Evolutionary conservation across 30 jellyfish, hydroid and myxozoan genomes (phyloP), one percentile per base, ranked within the genome.

Genomic region (Cassiopea andromeda): DNA sequence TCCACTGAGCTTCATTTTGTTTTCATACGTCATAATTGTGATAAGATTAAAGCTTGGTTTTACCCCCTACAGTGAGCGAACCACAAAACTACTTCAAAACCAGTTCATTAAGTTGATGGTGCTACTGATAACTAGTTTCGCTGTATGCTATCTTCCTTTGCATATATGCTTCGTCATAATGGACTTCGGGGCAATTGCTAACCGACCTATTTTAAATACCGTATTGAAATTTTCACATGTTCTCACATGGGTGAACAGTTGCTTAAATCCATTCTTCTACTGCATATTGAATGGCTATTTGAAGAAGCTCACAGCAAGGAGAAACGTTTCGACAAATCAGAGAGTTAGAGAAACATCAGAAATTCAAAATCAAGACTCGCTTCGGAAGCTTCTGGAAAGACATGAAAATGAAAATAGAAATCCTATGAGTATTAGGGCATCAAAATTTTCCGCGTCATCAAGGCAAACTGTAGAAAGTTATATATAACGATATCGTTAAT

Each of bases 191-290:
- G 91, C 64, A 12, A 79, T 57, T n/a, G 15, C 85, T n/a, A 78
- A 90, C 85, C 47, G 0, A 44, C 15, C 72, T 38, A 50, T 80
- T 44, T 82, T 90, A 59, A 8, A 46, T 14, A 90, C 46, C 1
- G 90, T 70, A 7, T 1, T 90, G n/a, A 90, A 78, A 44, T 90
- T 80, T 73, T 77, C 97, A 48, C 93, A 81, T 19, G 88, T 90
- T 27, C 81, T 90, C 18, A 84, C 77, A 48, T 92, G 97, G 97
- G 46, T 86, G 47, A 92, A 85, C 81, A 92, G 97, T 54, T 92
- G 97, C 76, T 48, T 92, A 67, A 92, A 92, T 57, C 97, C 97
- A 16, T 92, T 92, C 89, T 75, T 92, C 44, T 92, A 92, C 85
- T 92, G 97, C 71, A 85, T 93, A 1, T 46, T 92, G 68, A 88